Conservation (phyloP, 2,113 vertebrate genomes). For the Phylloscopus whistleri region DNA sequence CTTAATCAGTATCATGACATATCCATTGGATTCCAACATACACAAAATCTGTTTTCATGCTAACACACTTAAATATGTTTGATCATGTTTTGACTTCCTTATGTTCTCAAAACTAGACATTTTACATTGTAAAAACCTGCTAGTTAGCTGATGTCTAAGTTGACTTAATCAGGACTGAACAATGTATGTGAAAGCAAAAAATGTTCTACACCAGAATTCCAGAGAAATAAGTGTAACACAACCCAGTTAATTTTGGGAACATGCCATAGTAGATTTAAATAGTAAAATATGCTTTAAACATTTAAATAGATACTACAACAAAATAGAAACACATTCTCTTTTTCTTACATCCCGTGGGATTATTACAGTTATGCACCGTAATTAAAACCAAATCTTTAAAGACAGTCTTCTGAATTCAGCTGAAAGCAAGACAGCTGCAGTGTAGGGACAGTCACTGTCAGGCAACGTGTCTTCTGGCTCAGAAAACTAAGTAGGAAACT, state of each 20-base stretch:
- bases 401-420: not conserved
- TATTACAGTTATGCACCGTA: not conserved
- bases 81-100: not conserved
- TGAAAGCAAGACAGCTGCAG: not conserved
- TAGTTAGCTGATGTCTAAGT: not conserved
- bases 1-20: not conserved
- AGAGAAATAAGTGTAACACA: not conserved
- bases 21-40: not conserved
- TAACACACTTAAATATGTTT: not conserved
- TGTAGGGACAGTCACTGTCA: not conserved
- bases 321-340: not conserved
- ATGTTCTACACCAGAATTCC: not conserved
- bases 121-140: not conserved
- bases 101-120: not conserved
- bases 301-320: not conserved
- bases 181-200: not conserved
- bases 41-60: not conserved
- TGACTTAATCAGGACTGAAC: not conserved
- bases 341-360: not conserved
- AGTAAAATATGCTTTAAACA: not conserved
- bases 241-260: not conserved
- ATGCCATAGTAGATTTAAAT: not conserved
- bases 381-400: not conserved
- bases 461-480: not conserved
- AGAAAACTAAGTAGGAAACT: not conserved